These are phyloP conservation scores for Glaucopsyche alexis DNA, from an alignment of 2,888 invertebrate genomes.

Conservation along the genomic window DNA sequence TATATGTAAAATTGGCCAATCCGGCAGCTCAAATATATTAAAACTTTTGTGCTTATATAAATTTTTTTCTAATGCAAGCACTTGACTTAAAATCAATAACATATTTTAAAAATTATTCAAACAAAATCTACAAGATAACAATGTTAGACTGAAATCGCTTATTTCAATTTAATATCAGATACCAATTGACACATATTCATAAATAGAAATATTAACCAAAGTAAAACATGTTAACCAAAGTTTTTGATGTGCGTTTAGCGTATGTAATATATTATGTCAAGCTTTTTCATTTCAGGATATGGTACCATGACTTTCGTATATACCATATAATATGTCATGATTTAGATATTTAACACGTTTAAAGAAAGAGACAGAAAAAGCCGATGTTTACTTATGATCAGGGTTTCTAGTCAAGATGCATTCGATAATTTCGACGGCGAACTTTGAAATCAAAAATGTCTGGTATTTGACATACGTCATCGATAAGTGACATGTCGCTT, in stretches of 20 bases:
- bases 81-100: too few relatives aligned
- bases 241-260: background rate
- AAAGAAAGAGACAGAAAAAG: too few relatives aligned
- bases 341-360: background rate
- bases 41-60: background rate
- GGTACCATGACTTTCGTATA: background rate
- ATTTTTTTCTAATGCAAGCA: background rate
- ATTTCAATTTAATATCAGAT: background rate
- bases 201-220: slow-evolving; percentile 7
- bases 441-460: too few relatives aligned
- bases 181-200: background rate
- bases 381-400: too few relatives aligned
- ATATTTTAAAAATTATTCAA: too few relatives aligned
- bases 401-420: too few relatives aligned
- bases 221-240: slow-evolving; percentile 1
- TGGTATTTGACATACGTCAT: too few relatives aligned
- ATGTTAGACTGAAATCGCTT: background rate
- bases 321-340: background rate
- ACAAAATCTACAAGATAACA: background rate
- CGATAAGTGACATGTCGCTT: too few relatives aligned
- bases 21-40: slow-evolving; percentile 27
- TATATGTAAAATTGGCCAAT: slow-evolving; percentile 31
- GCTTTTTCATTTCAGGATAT: background rate
- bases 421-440: too few relatives aligned
- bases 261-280: background rate